Percentiles rank a stretch among this genome's conserved stretches.
These are phyloP conservation scores for Metacarcinus magister DNA, from an alignment of 2,888 invertebrate genomes.

Conservation along the genomic window DNA sequence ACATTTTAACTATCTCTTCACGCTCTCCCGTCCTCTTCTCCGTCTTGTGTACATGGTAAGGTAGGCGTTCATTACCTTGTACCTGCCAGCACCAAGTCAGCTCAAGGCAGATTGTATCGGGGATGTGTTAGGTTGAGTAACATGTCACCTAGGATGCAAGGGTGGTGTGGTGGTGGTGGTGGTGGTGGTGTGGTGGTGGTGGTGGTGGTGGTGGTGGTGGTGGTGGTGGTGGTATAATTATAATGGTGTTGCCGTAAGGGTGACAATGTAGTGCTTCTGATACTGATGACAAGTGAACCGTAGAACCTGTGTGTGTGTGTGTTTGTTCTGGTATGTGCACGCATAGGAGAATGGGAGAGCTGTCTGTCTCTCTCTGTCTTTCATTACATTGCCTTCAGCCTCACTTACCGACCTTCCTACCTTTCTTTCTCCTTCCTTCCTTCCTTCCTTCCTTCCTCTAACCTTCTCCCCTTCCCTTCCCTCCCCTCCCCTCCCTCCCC, in stretches of 20 bases:
- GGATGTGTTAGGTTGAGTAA: too few species aligned
- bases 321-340: background rate
- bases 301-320: constrained; percentile 32
- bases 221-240: background rate
- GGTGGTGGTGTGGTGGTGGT: background rate
- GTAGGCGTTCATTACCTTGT: too few species aligned
- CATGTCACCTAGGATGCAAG: too few species aligned
- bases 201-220: constrained; percentile 10
- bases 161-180: too few species aligned
- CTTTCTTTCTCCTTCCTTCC: background rate
- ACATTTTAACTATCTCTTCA: too few species aligned
- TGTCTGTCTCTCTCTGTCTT: background rate
- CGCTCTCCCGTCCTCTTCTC: too few species aligned
- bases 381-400: background rate
- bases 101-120: too few species aligned
- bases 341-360: background rate
- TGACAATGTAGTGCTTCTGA: background rate
- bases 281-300: background rate
- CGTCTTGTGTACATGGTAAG: too few species aligned
- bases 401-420: background rate
- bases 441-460: background rate
- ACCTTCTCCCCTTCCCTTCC: background rate
- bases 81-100: too few species aligned
- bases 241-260: background rate
- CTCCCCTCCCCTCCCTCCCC: background rate